Percentiles rank a stretch among this genome's conserved stretches.
Conservation (phyloP, 30 jellyfish, hydroid and myxozoan genomes). For the Cassiopea andromeda region DNA sequence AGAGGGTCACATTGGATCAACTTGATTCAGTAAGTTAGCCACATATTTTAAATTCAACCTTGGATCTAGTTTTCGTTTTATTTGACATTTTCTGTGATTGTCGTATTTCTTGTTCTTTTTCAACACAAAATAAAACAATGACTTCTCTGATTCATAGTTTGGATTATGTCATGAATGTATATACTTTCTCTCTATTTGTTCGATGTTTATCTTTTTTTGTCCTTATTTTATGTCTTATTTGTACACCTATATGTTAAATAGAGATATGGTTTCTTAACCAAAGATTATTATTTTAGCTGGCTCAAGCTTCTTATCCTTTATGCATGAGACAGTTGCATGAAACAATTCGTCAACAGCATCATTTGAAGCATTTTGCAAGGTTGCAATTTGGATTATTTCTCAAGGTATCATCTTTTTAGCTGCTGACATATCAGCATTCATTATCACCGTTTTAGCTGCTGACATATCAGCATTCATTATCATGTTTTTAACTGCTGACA, state of each 20-base stretch:
- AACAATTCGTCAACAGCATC: slow-evolving; percentile 83
- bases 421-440: no score
- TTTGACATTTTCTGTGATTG: background rate
- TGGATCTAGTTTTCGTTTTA: background rate
- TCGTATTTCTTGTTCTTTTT: background rate
- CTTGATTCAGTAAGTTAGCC: slow-evolving; percentile 79
- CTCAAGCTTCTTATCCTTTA: slow-evolving; percentile 81
- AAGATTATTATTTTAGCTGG: slow-evolving; percentile 38
- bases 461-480: no score
- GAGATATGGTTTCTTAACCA: no score
- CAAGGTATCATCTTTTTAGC: slow-evolving; percentile 58
- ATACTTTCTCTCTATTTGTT: no score
- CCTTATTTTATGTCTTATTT: no score
- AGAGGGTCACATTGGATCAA: slow-evolving; percentile 77
- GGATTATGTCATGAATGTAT: no score
- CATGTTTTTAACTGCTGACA: no score
- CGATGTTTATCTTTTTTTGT: no score
- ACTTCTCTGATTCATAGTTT: background rate
- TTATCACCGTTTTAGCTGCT: no score
- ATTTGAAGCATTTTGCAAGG: slow-evolving; percentile 87
- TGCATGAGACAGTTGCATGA: slow-evolving; percentile 98
- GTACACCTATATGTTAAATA: no score
- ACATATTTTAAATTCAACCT: background rate
- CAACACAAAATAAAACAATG: background rate
- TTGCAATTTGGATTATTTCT: slow-evolving; percentile 93